Percentiles rank a stretch among this genome's conserved stretches.
phyloP scores from a whole-genome alignment of 2,797 vertebrate species.

The Gobionotothen gibberifrons region DNA sequence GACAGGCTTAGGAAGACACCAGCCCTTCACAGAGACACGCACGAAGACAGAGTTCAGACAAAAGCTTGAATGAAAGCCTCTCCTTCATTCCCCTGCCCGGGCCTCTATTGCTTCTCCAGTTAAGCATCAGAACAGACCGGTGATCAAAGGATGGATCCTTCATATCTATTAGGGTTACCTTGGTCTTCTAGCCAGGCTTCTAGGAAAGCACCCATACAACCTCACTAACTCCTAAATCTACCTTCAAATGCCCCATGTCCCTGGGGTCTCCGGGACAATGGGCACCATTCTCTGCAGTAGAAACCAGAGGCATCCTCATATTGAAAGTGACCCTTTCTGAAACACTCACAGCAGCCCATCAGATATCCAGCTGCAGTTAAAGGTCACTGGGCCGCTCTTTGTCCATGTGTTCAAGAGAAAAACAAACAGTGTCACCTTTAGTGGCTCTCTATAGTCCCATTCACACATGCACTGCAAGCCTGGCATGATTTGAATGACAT shows the following conservation, averaged over 20 bases:
- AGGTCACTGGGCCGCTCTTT: conserved; percentile 63
- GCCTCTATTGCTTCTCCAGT: conserved; percentile 44
- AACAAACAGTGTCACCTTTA: conserved; percentile 67
- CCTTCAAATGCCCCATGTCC: conserved; percentile 30
- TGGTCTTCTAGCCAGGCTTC: conserved; percentile 34
- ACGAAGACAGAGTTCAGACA: conserved; percentile 41
- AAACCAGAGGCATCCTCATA: conserved; percentile 70
- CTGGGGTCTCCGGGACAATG: conserved; percentile 66
- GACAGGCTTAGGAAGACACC: conserved; percentile 44
- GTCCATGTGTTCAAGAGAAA: conserved; percentile 36
- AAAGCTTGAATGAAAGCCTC: conserved; percentile 60
- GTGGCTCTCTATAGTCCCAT: background rate
- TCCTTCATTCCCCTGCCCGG: conserved; percentile 40
- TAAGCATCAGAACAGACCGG: conserved; percentile 24
- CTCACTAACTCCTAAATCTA: conserved; percentile 44
- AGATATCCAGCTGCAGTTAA: conserved; percentile 66
- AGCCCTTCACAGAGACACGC: conserved; percentile 44
- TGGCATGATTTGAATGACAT: too few relatives aligned
- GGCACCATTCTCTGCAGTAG: conserved; percentile 58
- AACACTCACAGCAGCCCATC: conserved; percentile 57
- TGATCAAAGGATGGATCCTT: conserved; percentile 51
- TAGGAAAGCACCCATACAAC: conserved; percentile 43
- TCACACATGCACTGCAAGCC: too few relatives aligned
- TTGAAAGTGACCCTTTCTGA: conserved; percentile 50
- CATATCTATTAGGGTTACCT: conserved; percentile 37